Evolutionary conservation across 2,888 invertebrate genomes (phyloP), one percentile per base, ranked within the genome.

Genomic region (Lagria hirta): DNA sequence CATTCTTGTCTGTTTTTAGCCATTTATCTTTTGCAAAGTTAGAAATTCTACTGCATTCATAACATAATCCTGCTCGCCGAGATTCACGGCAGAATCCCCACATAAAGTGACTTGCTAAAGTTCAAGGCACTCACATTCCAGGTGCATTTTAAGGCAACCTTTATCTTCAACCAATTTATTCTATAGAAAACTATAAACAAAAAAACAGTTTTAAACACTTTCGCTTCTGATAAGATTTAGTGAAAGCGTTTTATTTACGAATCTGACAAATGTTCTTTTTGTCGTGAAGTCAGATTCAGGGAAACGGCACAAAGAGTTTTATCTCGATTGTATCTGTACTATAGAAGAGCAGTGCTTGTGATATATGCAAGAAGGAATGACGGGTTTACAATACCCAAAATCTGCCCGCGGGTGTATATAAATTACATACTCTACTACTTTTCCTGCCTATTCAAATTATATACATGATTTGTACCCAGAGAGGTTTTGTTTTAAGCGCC

Each of bases 341-440:
- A 55, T 57, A 48, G 52, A 41, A 54, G 47, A 53, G 52, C 52
- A 50, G 49, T 51, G 52, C 45, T 49, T 48, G 57, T 57, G 55
- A 54, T 54, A 56, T 56, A 56, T 56, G 52, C 54, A 60, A 56
- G 57, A 52, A 51, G 46, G 48, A 52, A 52, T 56, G 60, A 57
- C 55, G 56, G 49, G 47, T 28, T 43, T 35, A 43, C 43, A 43
- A 43, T 43, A 43, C 43, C 43, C 43, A 43, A 43, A 43, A 43
- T 43, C 43, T 43, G 43, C 43, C 35, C 35, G 35, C 35, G 43
- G 43, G 29, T 43, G 35, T 35, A 30, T 35, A 43, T 43, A 43
- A 43, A 43, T 43, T 43, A 43, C 43, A 35, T 43, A 43, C 35
- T 43, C 43, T 29, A 43, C 43, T 29, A 35, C 43, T 43, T 43